Evolutionary conservation across 2,797 vertebrate genomes (phyloP), one percentile per base, ranked within the genome.

Genomic region (Cercopithecus diana): DNA sequence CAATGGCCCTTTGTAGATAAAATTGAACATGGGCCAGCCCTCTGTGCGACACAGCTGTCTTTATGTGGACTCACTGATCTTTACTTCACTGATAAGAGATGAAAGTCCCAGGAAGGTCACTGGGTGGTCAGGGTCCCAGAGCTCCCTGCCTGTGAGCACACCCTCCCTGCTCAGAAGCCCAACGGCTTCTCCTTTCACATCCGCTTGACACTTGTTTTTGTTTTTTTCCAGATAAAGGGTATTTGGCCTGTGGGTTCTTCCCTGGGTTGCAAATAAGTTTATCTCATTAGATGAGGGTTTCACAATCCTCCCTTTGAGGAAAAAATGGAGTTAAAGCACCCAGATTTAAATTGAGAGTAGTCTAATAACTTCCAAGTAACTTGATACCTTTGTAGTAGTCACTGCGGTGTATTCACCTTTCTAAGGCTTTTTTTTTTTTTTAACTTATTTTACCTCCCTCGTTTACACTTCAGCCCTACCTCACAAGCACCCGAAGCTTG

Each of bases 401-500:
- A 10, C 45, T 7, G n/a, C 1, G 30, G 2, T 7, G 5, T 11
- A 3, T 20, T 50, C 39, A 30, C 19, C 45, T 85, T 67, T 48
- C 33, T 41, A 70, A 82, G 33, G 1, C 0, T 73, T 52, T 36
- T 41, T 24, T 61, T 36, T 73, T 30, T 30, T 45, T 83, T 36
- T 80, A 22, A 77, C 50, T 90, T 97, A 95, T 0, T 88, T 57
- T 97, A 93, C n/a, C 10, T 11, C 50, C 45, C 75, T 55, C 39
- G 0, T 84, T 57, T 41, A 2, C 11, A 5, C 85, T 96, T 4
- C 99, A 99, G 99, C 99, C 99, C 98, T 99, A 99, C 99, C 99
- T 99, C 99, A 99, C 99, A 48, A 99, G 99, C 87, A 99, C 99
- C 93, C 99, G 99, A 98, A 99, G 99, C 98, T 99, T 99, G 96